Evolutionary conservation across 2,888 invertebrate species (phyloP).

Genomic region (Blastobasis adustella): DNA sequence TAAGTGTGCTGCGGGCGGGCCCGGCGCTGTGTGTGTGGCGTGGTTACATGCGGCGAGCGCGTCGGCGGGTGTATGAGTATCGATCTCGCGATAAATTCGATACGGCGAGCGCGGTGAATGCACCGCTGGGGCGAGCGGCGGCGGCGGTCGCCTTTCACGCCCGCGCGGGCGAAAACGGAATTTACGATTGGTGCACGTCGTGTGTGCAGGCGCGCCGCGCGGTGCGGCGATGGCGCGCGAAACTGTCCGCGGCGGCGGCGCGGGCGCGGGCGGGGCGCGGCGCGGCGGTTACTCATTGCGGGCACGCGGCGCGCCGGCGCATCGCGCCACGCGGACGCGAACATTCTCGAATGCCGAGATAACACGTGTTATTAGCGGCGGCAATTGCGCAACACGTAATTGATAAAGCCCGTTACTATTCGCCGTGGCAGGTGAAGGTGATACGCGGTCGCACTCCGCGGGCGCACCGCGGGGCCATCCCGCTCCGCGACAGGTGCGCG

Average conservation of each 20-base stretch:
- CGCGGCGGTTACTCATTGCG: slow-evolving; percentile 3
- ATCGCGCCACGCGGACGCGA: slow-evolving; percentile 49
- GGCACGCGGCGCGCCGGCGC: slow-evolving; percentile 16
- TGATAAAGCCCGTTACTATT: slow-evolving; percentile 30
- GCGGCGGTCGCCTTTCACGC: slow-evolving; percentile 56
- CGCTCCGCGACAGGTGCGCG: no score
- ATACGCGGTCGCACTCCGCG: slow-evolving; percentile 20
- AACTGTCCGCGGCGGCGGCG: slow-evolving; percentile 10
- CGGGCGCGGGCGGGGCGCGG: slow-evolving; percentile 16
- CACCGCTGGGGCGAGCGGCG: slow-evolving; percentile 49
- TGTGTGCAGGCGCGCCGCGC: slow-evolving; percentile 13
- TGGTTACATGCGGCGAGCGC: slow-evolving; percentile 19
- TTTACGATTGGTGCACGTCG: slow-evolving; percentile 42
- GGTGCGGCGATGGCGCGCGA: slow-evolving; percentile 22
- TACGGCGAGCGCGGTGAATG: slow-evolving; percentile 61
- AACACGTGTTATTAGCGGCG: slow-evolving; percentile 55
- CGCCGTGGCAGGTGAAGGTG: background rate
- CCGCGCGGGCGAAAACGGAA: slow-evolving; percentile 53
- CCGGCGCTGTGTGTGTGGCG: no score
- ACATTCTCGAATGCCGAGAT: slow-evolving; percentile 60
- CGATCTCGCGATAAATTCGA: slow-evolving; percentile 67
- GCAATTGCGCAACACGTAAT: slow-evolving; percentile 46
- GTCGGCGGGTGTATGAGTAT: slow-evolving; percentile 43
- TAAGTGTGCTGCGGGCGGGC: slow-evolving; percentile 20
- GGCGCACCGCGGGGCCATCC: slow-evolving; percentile 12